These are phyloP conservation scores for Cheirogaleus medius DNA, from an alignment of 2,113 vertebrate species.

Conservation along the genomic window DNA sequence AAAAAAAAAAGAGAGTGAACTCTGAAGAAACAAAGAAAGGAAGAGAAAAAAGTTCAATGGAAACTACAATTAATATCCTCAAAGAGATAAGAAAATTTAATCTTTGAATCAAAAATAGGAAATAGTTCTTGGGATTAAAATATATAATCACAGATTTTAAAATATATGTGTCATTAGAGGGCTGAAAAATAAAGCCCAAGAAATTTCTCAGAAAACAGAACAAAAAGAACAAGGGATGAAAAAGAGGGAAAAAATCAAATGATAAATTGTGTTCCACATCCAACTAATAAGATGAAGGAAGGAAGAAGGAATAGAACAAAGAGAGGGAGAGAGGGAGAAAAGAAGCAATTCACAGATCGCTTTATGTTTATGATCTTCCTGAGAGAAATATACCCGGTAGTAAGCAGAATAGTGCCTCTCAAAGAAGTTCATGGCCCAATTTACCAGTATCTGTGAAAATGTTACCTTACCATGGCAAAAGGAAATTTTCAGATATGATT, in stretches of 20 bases:
- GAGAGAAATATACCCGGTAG: neutral
- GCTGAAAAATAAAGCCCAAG: neutral
- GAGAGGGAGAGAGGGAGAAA: neutral
- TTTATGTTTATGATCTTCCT: neutral
- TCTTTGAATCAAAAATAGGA: neutral
- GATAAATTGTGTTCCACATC: neutral
- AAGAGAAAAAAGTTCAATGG: neutral
- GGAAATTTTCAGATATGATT: neutral
- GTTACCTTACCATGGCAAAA: neutral
- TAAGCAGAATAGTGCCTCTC: neutral
- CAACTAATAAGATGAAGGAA: neutral
- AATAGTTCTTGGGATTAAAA: neutral
- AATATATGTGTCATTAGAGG: neutral
- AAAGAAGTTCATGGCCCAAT: neutral
- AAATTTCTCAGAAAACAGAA: neutral
- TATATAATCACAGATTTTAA: neutral
- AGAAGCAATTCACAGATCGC: neutral
- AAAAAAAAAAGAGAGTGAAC: neutral
- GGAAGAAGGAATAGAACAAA: neutral
- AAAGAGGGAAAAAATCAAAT: neutral
- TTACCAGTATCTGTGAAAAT: neutral
- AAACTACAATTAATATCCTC: neutral
- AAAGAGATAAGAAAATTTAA: neutral
- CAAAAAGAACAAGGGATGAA: neutral
- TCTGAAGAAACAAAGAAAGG: neutral